Conservation (phyloP, 2,797 vertebrate genomes). For the Neopelma chrysocephalum region DNA sequence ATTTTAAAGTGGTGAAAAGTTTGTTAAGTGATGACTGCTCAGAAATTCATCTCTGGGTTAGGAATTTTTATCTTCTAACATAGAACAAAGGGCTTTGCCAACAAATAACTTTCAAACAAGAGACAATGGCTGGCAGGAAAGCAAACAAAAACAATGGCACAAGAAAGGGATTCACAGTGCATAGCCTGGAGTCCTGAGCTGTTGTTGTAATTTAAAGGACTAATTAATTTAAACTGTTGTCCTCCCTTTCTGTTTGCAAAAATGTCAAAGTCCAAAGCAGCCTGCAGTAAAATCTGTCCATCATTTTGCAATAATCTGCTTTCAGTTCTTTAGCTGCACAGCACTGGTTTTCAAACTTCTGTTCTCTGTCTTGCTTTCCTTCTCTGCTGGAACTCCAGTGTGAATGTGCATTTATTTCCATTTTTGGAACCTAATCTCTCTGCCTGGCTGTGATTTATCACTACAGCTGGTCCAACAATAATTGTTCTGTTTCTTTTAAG, state of each 20-base stretch:
- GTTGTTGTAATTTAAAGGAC: constrained; percentile 11
- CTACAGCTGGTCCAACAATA: constrained; percentile 56
- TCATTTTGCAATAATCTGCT: background rate
- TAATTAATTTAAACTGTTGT: constrained; percentile 29
- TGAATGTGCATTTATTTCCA: constrained; percentile 55
- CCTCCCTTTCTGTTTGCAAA: background rate
- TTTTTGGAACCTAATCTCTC: constrained; percentile 54
- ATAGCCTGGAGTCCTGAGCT: background rate
- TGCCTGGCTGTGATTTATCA: constrained; percentile 66
- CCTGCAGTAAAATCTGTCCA: background rate
- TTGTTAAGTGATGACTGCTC: background rate
- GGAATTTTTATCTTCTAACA: background rate
- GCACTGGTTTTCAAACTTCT: background rate
- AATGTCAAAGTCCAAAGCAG: background rate
- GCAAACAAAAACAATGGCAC: background rate
- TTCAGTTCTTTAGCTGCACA: background rate
- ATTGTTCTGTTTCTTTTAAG: constrained; percentile 66
- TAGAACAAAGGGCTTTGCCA: background rate
- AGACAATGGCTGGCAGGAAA: background rate
- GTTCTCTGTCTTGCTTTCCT: background rate
- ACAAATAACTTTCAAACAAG: background rate
- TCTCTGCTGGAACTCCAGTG: background rate
- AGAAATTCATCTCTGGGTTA: background rate
- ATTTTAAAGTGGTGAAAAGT: background rate
- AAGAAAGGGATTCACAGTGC: background rate